A percentile compares a stretch with the other conserved stretches of the same genome.
Conservation (phyloP, 2,888 invertebrate species). For the Hetaerina titia region DNA sequence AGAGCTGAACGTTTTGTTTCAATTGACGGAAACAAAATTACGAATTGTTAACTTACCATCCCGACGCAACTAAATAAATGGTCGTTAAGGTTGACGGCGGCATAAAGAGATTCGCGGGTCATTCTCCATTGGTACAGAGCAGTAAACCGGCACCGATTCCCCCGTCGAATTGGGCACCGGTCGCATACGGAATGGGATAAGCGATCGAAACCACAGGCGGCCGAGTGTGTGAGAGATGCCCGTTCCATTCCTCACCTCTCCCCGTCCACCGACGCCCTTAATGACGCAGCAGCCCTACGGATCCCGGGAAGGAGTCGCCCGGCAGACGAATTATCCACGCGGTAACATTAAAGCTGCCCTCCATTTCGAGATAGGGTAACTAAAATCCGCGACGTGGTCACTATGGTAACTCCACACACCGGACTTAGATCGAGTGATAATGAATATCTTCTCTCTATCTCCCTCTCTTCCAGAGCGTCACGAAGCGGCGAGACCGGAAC, state of each 20-base stretch:
- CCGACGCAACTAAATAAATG: no score
- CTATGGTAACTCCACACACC: not conserved
- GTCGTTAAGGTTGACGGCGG: no score
- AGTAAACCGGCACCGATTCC: no score
- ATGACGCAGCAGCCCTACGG: no score
- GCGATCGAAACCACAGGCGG: not conserved
- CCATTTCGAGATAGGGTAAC: slow-evolving; percentile 24
- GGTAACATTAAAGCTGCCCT: not conserved
- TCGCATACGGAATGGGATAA: no score
- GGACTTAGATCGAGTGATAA: slow-evolving; percentile 28
- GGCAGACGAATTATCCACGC: not conserved
- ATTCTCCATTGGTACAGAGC: no score
- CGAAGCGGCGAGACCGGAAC: not conserved
- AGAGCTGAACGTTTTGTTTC: no score
- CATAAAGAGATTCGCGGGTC: no score
- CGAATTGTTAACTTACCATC: no score
- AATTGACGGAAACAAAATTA: no score
- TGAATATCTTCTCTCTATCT: not conserved
- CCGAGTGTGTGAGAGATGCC: not conserved
- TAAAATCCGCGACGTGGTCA: slow-evolving; percentile 24
- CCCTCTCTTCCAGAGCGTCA: not conserved
- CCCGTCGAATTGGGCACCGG: no score
- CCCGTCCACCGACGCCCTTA: not conserved
- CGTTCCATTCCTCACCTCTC: not conserved
- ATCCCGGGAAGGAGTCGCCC: no score